Evolutionary conservation across 2,888 invertebrate genomes (phyloP).

Genomic region (Palloptera scutellata): DNA sequence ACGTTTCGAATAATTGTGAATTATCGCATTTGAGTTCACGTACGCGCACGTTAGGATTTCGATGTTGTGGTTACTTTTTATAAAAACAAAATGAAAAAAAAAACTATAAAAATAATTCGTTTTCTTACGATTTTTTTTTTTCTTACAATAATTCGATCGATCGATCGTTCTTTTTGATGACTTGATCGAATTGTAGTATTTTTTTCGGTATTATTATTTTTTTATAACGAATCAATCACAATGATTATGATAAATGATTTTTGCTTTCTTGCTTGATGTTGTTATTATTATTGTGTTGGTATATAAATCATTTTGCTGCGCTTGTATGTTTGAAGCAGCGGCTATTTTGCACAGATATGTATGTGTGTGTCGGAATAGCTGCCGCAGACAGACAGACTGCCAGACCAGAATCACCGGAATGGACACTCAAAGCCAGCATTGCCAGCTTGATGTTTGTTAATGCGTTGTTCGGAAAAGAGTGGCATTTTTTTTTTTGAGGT

Average conservation of each 20-base stretch:
- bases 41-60: too few relatives aligned
- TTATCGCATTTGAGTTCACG: constrained; percentile 9
- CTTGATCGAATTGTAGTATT: constrained; percentile 31
- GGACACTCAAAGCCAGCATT: too few relatives aligned
- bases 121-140: too few relatives aligned
- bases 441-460: too few relatives aligned
- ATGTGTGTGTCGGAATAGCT: background rate
- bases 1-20: constrained; percentile 18
- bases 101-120: constrained; percentile 1
- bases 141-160: background rate
- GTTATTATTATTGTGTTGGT: constrained; percentile 21
- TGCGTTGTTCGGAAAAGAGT: background rate
- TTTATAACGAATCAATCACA: constrained; percentile 57
- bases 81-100: background rate
- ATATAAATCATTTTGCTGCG: constrained; percentile 24
- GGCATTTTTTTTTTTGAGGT: background rate
- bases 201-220: constrained; percentile 27
- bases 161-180: constrained; percentile 19
- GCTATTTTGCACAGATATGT: constrained; percentile 18
- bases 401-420: too few relatives aligned
- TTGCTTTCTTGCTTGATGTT: constrained; percentile 26
- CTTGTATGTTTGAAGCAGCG: constrained; percentile 12
- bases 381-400: too few relatives aligned
- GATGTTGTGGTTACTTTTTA: too few relatives aligned
- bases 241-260: constrained; percentile 62